phyloP scores from a whole-genome alignment of 2,888 invertebrate genomes.

The Phaedon cochleariae region DNA sequence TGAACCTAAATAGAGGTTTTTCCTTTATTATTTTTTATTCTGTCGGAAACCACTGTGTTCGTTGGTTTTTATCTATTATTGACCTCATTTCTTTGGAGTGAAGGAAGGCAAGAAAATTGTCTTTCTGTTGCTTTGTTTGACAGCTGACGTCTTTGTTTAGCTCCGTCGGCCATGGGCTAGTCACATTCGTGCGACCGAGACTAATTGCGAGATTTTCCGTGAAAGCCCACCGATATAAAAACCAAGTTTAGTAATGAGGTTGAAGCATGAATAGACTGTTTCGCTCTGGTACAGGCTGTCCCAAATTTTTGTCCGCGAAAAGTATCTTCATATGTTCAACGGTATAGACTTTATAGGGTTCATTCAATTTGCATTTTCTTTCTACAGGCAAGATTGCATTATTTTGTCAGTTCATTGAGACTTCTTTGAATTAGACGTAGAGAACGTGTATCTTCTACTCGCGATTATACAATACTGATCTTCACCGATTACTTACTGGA shows the following conservation, averaged over 20 bases:
- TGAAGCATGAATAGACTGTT: not conserved
- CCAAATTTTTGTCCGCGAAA: too few relatives aligned
- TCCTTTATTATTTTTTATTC: too few relatives aligned
- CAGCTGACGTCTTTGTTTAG: conserved; percentile 1
- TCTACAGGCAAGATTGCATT: too few relatives aligned
- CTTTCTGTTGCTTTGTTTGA: not conserved
- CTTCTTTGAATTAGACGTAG: too few relatives aligned
- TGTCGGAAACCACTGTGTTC: not conserved
- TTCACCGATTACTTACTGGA: too few relatives aligned
- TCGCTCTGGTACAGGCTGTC: not conserved
- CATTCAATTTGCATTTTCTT: too few relatives aligned
- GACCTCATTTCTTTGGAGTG: not conserved
- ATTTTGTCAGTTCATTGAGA: too few relatives aligned
- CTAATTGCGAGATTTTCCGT: conserved; percentile 5
- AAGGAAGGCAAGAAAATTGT: not conserved
- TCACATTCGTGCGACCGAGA: conserved; percentile 11
- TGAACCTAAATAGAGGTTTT: too few relatives aligned
- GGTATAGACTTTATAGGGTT: too few relatives aligned
- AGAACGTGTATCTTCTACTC: too few relatives aligned
- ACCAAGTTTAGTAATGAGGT: not conserved
- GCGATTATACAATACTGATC: too few relatives aligned
- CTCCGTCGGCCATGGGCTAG: not conserved
- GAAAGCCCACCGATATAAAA: not conserved
- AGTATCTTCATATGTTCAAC: too few relatives aligned
- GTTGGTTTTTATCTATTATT: not conserved